A percentile compares a stretch with the other conserved stretches of the same genome.
Evolutionary conservation across 2,113 vertebrate genomes (phyloP).

Genomic region (Pomatorhinus ruficollis): DNA sequence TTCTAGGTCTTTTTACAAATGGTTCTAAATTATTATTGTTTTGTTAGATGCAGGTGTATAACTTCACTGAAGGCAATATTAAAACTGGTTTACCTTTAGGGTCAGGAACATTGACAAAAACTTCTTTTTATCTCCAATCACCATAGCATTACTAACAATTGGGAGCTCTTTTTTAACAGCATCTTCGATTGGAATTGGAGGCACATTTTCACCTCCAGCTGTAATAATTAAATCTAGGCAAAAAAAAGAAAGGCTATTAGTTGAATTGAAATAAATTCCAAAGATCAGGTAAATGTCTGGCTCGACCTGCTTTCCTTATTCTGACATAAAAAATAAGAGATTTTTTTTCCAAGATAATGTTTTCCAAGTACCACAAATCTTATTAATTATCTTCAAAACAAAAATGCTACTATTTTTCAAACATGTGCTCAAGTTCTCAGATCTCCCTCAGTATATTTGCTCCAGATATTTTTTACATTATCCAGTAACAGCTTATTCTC

Average conservation of each 20-base stretch:
- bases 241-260: not conserved
- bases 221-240: conserved; percentile 86
- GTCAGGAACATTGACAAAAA: conserved; percentile 88
- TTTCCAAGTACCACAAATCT: not conserved
- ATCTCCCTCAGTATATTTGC: not conserved
- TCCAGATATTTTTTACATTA: not conserved
- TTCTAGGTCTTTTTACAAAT: not conserved
- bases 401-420: not conserved
- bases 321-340: not conserved
- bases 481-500: not conserved
- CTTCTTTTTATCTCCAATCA: conserved; percentile 86
- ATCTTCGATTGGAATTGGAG: conserved; percentile 85
- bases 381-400: not conserved
- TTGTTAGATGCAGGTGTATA: not conserved
- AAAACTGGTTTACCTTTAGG: conserved; percentile 77
- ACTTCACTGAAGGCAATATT: not conserved
- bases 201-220: conserved; percentile 86
- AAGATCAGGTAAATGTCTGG: not conserved
- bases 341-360: not conserved
- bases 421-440: not conserved
- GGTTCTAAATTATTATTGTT: not conserved
- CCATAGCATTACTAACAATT: conserved; percentile 84
- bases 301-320: not conserved
- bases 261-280: not conserved
- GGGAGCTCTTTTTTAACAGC: conserved; percentile 85